phyloP scores from a whole-genome alignment of 2,113 vertebrate species.

The Microcebus tavaratra region DNA sequence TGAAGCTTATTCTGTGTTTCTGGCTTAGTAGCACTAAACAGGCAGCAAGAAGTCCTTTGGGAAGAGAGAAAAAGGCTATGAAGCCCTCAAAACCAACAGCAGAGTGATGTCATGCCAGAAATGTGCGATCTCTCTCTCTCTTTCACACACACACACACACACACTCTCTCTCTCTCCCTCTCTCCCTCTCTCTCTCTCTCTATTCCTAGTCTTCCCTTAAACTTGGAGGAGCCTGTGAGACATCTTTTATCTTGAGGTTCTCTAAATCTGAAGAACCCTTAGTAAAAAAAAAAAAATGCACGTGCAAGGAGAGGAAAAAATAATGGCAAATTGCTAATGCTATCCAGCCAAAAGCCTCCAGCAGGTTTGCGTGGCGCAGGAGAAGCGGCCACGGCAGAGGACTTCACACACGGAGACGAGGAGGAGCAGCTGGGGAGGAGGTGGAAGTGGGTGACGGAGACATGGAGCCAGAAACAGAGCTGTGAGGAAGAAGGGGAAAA shows the following conservation, averaged over 20 bases:
- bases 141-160: background rate
- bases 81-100: background rate
- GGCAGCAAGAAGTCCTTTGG: background rate
- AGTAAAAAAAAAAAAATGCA: background rate
- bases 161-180: too few species aligned
- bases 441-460: slow-evolving; percentile 76
- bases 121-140: background rate
- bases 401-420: slow-evolving; percentile 49
- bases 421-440: slow-evolving; percentile 78
- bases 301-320: background rate
- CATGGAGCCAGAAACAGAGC: slow-evolving; percentile 74
- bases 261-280: background rate
- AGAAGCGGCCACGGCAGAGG: slow-evolving; percentile 55
- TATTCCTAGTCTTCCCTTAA: background rate
- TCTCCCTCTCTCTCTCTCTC: background rate
- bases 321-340: background rate
- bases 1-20: background rate
- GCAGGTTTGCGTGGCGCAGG: slow-evolving; percentile 7
- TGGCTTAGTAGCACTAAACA: background rate
- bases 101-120: background rate
- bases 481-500: slow-evolving; percentile 74
- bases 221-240: background rate
- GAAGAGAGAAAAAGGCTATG: background rate
- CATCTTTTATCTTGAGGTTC: background rate
- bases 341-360: slow-evolving; percentile 10